phyloP scores from a whole-genome alignment of 2,113 vertebrate species.

The Dunckerocampus dactyliophorus region DNA sequence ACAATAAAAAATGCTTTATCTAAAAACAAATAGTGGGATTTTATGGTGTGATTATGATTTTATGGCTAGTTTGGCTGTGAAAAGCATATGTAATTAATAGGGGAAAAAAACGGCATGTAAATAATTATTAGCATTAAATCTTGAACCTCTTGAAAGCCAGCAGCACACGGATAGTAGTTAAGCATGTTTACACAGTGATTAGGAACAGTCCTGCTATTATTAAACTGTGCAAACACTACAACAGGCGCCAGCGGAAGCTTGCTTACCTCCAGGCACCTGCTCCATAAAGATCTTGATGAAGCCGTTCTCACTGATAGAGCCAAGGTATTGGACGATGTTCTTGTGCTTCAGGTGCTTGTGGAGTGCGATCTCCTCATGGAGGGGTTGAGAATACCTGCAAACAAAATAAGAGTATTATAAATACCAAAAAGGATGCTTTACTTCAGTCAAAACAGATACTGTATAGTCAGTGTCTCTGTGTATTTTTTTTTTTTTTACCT shows the following conservation, averaged over 20 bases:
- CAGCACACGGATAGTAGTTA: background rate
- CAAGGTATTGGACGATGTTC: constrained; percentile 98
- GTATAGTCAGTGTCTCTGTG: no score
- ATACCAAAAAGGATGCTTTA: background rate
- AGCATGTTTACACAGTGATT: background rate
- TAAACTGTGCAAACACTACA: background rate
- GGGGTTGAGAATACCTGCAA: constrained; percentile 90
- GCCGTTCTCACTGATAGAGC: constrained; percentile 93
- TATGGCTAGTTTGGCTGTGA: background rate
- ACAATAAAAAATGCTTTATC: no score
- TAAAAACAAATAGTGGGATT: constrained; percentile 1
- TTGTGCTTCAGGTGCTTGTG: constrained; percentile 98
- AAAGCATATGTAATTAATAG: no score
- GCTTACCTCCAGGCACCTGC: constrained; percentile 95
- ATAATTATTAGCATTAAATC: background rate
- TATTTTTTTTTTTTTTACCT: background rate
- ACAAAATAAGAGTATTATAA: background rate
- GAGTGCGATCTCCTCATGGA: constrained; percentile 97
- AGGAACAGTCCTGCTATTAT: background rate
- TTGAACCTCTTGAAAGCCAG: background rate
- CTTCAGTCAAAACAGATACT: background rate
- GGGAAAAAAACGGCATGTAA: background rate
- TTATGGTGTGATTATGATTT: background rate
- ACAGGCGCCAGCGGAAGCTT: background rate
- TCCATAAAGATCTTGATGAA: constrained; percentile 99